Evolutionary conservation across 2,113 vertebrate genomes (phyloP).

Genomic region (Mesocricetus auratus): DNA sequence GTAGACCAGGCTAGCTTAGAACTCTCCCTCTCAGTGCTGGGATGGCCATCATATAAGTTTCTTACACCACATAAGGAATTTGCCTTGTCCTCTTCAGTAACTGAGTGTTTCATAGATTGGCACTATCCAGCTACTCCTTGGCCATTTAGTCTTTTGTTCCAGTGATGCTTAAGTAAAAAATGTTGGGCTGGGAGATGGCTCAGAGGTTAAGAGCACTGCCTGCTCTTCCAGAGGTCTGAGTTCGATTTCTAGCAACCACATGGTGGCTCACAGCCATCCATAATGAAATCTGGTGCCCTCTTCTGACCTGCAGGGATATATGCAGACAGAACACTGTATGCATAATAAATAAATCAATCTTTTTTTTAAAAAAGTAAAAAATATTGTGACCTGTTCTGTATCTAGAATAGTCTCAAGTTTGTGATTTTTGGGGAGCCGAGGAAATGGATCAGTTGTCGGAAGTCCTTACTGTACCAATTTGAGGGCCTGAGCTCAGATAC

Average conservation of each 20-base stretch:
- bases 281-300: no score
- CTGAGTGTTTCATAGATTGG: not conserved
- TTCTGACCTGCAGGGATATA: no score
- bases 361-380: not conserved
- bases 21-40: not conserved
- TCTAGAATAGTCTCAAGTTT: not conserved
- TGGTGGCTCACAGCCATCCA: no score
- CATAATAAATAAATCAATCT: no score
- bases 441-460: not conserved
- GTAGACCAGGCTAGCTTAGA: not conserved
- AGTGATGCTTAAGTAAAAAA: not conserved
- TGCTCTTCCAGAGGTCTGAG: no score
- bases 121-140: not conserved
- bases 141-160: not conserved
- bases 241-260: no score
- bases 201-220: no score
- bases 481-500: not conserved
- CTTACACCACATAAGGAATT: not conserved
- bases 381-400: not conserved
- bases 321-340: no score
- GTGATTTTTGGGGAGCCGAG: not conserved
- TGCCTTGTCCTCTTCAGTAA: not conserved
- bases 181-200: no score
- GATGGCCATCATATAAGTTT: not conserved
- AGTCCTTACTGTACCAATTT: not conserved